Base-by-base conservation (phyloP, 2,797 vertebrate species). In the Scyliorhinus canicula region DNA sequence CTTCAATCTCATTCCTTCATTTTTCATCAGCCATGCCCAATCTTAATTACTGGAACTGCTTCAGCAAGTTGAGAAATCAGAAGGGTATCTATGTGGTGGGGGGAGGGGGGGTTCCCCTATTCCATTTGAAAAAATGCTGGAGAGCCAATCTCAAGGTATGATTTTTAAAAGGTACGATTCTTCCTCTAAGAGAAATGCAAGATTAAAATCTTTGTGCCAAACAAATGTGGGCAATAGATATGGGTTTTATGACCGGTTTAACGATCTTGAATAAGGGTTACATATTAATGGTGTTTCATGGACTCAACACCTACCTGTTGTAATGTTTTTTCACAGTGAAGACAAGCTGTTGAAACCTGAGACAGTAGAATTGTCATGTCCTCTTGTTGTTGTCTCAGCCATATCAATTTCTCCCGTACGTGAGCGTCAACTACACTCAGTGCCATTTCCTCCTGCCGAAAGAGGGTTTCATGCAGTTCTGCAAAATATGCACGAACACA, bases 381-480 rank as follows among this genome's bases (percentile, higher is more conserved):
- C 97, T 99, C 99, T 97, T 99, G 99, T 96, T 99, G 99, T 96
- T 99, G 99, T 95, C 98, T 97, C 95, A 99, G 98, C 99, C 99
- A 99, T 97, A 99, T 99, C 95, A 99, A 97, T 96, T 99, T 97
- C 97, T 99, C 99, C 95, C 99, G 96, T 95, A 99, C 99, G 0
- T 99, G 99, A 50, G 99, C 99, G 93, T 99, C 99, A 96, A 99
- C 99, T 96, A 99, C 99, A 95, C 99, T 99, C 95, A 99, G 96
- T 74, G 99, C 99, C 99, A 99, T 99, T 97, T 99, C 99, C 97
- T 99, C 99, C 96, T 99, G 99, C 95, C 99, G 98, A 95, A 99
- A 99, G 91, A 99, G 97, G 0, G 99, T 99, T 98, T 99, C 99
- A 63, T 99, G 99, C 82, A 99, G 98, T 96, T 99, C 99, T 4